Base-by-base conservation (phyloP, 2,888 invertebrate genomes). In the Drosophila dives region DNA sequence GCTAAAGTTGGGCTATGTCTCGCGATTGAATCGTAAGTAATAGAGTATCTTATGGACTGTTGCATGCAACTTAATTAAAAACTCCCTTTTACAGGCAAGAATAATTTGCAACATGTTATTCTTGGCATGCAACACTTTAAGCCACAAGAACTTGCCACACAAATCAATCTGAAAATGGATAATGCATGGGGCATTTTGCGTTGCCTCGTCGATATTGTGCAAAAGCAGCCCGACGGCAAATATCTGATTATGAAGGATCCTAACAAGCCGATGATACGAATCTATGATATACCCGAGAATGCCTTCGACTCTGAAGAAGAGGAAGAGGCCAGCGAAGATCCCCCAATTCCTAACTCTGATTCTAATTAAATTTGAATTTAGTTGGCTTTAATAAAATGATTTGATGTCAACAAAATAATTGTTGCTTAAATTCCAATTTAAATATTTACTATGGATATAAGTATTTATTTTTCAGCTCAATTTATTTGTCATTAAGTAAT, bases 241-340 rank as follows among this genome's bases (percentile, higher is more conserved):
- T 99, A 98, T 93, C 94, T 99, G 90, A 98, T 99, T 83, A 98
- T 99, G 97, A 99, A 99, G 94, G 99, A 99, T 93, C 99, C 99
- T 5, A 99, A 99, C 94, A 99, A 99, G 96, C 98, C 98, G 1
- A 96, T 99, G 94, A 98, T 99, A 86, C 97, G 99, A 81, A 94
- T 99, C 83, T 99, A 99, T 93, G 98, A 99, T 93, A 98, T 99
- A 92, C 99, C 99, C 60, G 99, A 99, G 93, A 98, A 98, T 92
- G 98, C 99, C 0, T 99, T 99, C 94, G 99, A 99, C 92, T 98
- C 98, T 48, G 99, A n/a, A n/a, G n/a, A n/a, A n/a, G n/a, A n/a
- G n/a, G 92, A 92, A 59, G 92, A 92, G 5, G 60, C 64, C 32
- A 86, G 72, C 42, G 86, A 84, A 8, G 73, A 83, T 2, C 59